These are phyloP conservation scores for Xyrauchen texanus DNA, from an alignment of 2,113 vertebrate genomes.

Conservation along the genomic window DNA sequence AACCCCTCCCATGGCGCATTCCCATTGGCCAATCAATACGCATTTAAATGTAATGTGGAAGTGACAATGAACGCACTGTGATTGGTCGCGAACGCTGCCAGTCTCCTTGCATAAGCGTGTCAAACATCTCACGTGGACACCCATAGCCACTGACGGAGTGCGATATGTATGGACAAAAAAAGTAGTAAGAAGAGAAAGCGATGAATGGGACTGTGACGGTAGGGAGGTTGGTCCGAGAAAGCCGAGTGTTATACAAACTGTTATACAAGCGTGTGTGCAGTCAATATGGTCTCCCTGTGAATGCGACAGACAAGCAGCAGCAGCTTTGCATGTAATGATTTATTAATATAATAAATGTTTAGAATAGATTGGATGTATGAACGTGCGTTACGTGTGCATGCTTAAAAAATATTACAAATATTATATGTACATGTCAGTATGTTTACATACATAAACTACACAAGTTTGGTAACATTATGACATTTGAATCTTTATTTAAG, in stretches of 20 bases:
- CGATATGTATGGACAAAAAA: conserved; percentile 62
- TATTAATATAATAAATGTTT: no score
- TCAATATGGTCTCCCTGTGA: conserved; percentile 26
- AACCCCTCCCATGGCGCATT: not conserved
- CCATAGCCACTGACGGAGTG: conserved; percentile 69
- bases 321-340: no score
- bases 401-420: no score
- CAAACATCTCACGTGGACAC: conserved; percentile 82
- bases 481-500: no score
- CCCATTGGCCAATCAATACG: conserved; percentile 60
- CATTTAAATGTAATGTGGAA: not conserved
- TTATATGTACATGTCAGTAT: no score
- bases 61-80: conserved; percentile 10
- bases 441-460: no score
- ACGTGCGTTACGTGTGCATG: no score
- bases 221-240: conserved; percentile 64
- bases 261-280: conserved; percentile 66
- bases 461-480: no score
- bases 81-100: conserved; percentile 60
- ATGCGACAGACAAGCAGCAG: no score
- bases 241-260: conserved; percentile 74
- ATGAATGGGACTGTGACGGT: conserved; percentile 60
- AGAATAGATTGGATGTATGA: no score
- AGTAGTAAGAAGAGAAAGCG: conserved; percentile 50
- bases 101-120: conserved; percentile 84